phyloP scores from a whole-genome alignment of 92 coral and sea anemone genomes.

The Nematostella vectensis region DNA sequence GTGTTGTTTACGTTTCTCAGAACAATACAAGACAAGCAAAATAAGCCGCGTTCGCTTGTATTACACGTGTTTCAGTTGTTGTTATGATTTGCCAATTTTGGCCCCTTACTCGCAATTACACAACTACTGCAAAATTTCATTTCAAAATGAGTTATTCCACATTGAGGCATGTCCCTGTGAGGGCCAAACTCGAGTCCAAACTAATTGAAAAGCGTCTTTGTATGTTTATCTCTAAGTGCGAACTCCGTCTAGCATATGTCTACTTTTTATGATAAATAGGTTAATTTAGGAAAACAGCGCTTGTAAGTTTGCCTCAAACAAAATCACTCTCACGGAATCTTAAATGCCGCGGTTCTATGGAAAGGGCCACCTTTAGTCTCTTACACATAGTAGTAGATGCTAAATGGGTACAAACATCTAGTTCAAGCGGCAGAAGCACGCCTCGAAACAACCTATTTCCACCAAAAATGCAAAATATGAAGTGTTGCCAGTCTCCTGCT shows the following conservation, averaged over 20 bases:
- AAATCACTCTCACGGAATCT: constrained; percentile 27
- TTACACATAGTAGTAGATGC: no score
- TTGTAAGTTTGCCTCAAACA: constrained; percentile 25
- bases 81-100: no score
- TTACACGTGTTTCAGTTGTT: constrained; percentile 36
- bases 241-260: constrained; percentile 75
- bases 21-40: constrained; percentile 69
- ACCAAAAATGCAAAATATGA: not conserved
- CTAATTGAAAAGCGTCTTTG: constrained; percentile 40
- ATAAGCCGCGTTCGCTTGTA: constrained; percentile 21
- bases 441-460: not conserved
- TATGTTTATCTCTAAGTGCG: constrained; percentile 70
- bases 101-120: no score
- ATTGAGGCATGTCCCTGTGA: no score
- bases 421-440: no score
- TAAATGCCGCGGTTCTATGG: no score
- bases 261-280: constrained; percentile 89
- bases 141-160: no score
- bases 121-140: no score
- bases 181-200: constrained; percentile 19
- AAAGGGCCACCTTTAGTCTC: no score
- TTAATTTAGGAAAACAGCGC: constrained; percentile 30
- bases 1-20: constrained; percentile 66
- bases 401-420: no score
- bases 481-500: not conserved